Evolutionary conservation across 2,113 vertebrate species (phyloP).

Genomic region (Balaeniceps rex): DNA sequence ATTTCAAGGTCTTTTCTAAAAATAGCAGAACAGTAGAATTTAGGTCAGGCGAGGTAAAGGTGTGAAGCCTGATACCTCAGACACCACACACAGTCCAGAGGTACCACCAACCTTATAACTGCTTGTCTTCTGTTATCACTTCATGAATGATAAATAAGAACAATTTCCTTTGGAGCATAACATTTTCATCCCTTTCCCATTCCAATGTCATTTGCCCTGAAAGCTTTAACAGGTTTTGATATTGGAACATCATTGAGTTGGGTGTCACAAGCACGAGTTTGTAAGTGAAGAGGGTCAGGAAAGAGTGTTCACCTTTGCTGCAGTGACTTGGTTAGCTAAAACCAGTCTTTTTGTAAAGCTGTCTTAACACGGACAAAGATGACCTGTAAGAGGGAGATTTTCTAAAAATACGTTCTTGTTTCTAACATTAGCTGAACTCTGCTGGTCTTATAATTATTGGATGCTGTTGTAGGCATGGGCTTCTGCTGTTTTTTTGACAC

Average conservation of each 20-base stretch:
- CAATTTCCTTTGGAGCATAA: not conserved
- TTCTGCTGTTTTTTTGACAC: not conserved
- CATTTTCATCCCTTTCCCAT: not conserved
- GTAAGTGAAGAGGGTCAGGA: not conserved
- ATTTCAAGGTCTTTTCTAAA: slow-evolving; percentile 12
- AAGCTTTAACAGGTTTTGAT: not conserved
- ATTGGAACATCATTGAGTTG: not conserved
- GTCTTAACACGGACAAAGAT: not conserved
- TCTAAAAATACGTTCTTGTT: slow-evolving; percentile 7
- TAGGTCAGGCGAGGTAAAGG: not conserved
- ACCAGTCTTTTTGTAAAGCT: not conserved
- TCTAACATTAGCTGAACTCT: not conserved
- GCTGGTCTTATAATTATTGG: not conserved
- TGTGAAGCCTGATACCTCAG: not conserved
- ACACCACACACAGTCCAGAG: not conserved
- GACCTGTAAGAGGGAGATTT: not conserved
- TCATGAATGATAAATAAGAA: not conserved
- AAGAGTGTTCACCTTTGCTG: not conserved
- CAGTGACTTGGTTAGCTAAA: not conserved
- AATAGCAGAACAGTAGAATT: slow-evolving; percentile 1
- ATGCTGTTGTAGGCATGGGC: not conserved
- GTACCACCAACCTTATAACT: not conserved
- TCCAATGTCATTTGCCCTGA: not conserved
- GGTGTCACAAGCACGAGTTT: not conserved
- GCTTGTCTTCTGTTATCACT: not conserved